A percentile compares a stretch with the other conserved stretches of the same genome.
These are phyloP conservation scores for Pardalotus punctatus DNA, from an alignment of 2,113 vertebrate species.

Conservation along the genomic window DNA sequence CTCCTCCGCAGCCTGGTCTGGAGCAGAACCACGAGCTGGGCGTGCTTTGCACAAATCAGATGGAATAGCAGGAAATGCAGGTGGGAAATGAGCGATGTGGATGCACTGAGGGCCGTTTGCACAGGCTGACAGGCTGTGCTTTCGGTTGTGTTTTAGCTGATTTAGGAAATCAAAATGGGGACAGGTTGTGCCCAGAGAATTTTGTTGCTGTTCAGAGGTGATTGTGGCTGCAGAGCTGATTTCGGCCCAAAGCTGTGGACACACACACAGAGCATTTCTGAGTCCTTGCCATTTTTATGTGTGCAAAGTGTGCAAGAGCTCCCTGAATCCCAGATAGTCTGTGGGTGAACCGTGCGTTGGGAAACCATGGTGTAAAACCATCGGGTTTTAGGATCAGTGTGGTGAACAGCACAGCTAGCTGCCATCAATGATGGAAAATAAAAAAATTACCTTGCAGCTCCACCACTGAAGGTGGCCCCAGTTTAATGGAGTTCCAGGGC, in stretches of 20 bases:
- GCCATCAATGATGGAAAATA: background rate
- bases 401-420: background rate
- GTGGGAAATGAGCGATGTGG: background rate
- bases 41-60: background rate
- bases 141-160: background rate
- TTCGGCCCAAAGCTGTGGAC: background rate
- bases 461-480: background rate
- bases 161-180: background rate
- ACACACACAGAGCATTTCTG: background rate
- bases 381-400: rapidly evolving
- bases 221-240: background rate
- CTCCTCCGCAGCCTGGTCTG: background rate
- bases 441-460: background rate
- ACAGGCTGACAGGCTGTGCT: background rate
- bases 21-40: background rate
- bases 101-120: background rate
- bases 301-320: background rate
- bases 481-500: background rate
- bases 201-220: background rate
- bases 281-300: background rate
- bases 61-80: background rate
- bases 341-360: background rate
- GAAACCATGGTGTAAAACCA: no score
- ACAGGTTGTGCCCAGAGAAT: background rate
- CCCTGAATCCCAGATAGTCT: background rate